Evolutionary conservation across 2,113 vertebrate genomes (phyloP).

Genomic region (Oryctolagus cuniculus): mOryCun1.1 NC_091444.1:9454001-9454500

Average conservation of each 20-base stretch:
- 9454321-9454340: not conserved
- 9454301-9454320: not conserved
- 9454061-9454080: not conserved
- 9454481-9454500: too few species aligned
- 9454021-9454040: not conserved
- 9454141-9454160: not conserved
- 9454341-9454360: too few species aligned
- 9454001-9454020: not conserved
- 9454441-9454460: too few species aligned
- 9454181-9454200: not conserved
- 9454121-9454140: not conserved
- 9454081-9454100: not conserved
- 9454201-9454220: conserved; percentile 9
- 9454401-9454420: too few species aligned
- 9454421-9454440: too few species aligned
- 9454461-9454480: too few species aligned
- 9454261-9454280: conserved; percentile 2
- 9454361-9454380: too few species aligned
- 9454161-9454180: not conserved
- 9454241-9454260: not conserved
- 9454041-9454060: not conserved
- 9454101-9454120: rapidly evolving
- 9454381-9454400: too few species aligned
- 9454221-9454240: not conserved
- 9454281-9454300: not conserved